Conservation (phyloP, 2,797 vertebrate genomes). For the Nasua narica region DNA sequence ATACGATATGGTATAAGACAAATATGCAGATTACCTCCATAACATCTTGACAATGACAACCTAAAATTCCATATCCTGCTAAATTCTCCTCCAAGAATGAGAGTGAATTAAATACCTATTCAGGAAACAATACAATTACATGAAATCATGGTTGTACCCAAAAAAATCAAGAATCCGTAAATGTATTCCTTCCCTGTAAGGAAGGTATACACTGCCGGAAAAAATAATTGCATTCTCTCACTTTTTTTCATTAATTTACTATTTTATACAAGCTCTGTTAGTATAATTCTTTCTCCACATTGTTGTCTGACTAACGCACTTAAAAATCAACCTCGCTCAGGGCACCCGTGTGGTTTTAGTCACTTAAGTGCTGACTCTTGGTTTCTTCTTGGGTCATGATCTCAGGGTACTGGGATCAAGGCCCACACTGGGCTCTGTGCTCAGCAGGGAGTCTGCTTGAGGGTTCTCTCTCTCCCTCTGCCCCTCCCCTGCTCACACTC, state of each 20-base stretch:
- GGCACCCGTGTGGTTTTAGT: not conserved
- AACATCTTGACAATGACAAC: not conserved
- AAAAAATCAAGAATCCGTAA: not conserved
- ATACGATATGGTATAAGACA: not conserved
- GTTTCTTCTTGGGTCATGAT: not conserved
- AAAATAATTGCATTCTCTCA: not conserved
- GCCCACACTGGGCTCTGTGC: fast-evolving
- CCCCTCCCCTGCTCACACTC: not conserved
- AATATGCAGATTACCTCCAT: not conserved
- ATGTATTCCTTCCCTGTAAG: not conserved
- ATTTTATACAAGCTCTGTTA: not conserved
- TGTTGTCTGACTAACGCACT: not conserved
- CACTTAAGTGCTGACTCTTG: not conserved
- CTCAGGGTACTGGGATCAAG: not conserved
- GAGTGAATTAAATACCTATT: not conserved
- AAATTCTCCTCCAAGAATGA: not conserved
- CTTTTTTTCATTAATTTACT: not conserved
- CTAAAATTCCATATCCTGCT: not conserved
- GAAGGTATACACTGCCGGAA: not conserved
- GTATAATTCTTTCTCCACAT: not conserved
- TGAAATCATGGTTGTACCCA: not conserved
- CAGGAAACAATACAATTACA: not conserved
- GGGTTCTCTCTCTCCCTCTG: not conserved
- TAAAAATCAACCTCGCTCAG: not conserved
- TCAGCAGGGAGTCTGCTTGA: not conserved